Evolutionary conservation across 2,797 vertebrate species (phyloP).

Genomic region (Smutsia gigantea): DNA sequence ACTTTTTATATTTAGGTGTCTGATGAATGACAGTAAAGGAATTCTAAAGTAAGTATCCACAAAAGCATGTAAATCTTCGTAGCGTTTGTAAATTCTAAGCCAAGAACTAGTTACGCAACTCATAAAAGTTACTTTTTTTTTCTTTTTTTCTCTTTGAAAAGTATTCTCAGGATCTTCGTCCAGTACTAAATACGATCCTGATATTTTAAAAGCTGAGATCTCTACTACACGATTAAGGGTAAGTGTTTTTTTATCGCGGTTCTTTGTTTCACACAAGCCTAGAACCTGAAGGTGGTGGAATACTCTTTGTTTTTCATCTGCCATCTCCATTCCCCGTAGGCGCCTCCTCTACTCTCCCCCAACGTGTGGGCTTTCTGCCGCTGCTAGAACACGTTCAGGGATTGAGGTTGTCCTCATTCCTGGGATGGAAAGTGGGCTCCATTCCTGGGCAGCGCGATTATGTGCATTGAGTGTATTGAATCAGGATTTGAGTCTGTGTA

Average conservation of each 20-base stretch:
- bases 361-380: neutral
- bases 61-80: neutral
- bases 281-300: too few relatives aligned
- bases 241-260: slow-evolving; percentile 74
- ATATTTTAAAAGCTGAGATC: slow-evolving; percentile 93
- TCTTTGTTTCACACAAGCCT: neutral
- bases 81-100: slow-evolving; percentile 20
- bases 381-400: neutral
- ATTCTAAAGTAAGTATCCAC: neutral
- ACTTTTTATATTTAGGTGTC: slow-evolving; percentile 42
- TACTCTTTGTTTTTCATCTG: rapidly evolving
- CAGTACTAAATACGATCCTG: slow-evolving; percentile 92
- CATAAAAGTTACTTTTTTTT: neutral
- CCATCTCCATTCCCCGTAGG: rapidly evolving
- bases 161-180: slow-evolving; percentile 92
- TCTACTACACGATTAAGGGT: slow-evolving; percentile 91
- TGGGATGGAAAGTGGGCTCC: neutral
- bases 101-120: neutral
- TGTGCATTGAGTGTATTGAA: neutral
- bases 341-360: neutral
- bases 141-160: slow-evolving; percentile 73
- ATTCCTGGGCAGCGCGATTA: neutral
- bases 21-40: slow-evolving; percentile 28
- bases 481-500: neutral
- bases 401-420: neutral